These are phyloP conservation scores for Laupala kohalensis DNA, from an alignment of 1,140 invertebrate genomes.

Conservation along the genomic window DNA sequence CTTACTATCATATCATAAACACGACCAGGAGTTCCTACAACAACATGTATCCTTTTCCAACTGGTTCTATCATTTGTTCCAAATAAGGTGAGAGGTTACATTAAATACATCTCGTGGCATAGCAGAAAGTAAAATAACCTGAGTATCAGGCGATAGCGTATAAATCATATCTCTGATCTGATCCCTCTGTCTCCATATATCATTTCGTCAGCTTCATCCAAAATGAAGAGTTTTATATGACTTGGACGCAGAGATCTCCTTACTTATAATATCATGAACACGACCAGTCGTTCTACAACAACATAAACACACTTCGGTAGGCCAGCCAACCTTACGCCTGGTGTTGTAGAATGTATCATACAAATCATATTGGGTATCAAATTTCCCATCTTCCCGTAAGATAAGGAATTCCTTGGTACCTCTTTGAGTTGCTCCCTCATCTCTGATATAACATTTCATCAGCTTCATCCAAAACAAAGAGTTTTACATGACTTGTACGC, in stretches of 20 bases:
- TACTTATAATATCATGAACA: conserved; percentile 95
- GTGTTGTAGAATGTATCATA: no score
- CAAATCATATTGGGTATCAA: no score
- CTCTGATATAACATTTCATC: no score
- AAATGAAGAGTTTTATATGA: conserved; percentile 93
- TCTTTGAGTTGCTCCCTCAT: no score
- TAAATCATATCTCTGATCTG: conserved; percentile 99
- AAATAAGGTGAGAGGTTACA: conserved; percentile 95
- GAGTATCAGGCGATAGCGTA: conserved; percentile 76
- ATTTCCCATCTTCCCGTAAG: no score
- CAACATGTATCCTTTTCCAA: conserved; percentile 87
- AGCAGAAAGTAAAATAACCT: conserved; percentile 93
- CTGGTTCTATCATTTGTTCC: conserved; percentile 90
- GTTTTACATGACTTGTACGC: no score
- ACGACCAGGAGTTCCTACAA: conserved; percentile 96
- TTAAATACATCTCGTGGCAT: conserved; percentile 96
- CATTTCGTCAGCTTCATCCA: conserved; percentile 99
- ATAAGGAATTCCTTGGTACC: no score
- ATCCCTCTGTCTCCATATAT: conserved; percentile 96
- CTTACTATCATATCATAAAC: conserved; percentile 97
- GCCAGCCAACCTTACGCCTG: no score
- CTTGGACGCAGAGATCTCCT: conserved; percentile 75
- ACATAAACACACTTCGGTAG: no score
- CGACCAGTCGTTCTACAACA: conserved; percentile 95
- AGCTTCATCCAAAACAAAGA: no score